Conservation (phyloP, 2,888 invertebrate genomes). For the Acleris cristana region DNA sequence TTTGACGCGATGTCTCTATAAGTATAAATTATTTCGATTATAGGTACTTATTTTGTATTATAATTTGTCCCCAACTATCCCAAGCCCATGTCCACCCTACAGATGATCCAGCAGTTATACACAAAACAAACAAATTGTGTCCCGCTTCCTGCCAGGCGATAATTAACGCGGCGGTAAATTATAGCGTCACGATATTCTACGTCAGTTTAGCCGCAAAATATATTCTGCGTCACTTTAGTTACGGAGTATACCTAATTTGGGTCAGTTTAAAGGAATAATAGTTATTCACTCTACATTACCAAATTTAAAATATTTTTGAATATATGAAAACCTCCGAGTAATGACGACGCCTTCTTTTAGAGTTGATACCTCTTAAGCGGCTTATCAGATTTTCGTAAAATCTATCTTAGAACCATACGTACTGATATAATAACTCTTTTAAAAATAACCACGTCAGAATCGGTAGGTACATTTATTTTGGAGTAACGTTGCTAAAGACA, state of each 20-base stretch:
- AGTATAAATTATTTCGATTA: too few relatives aligned
- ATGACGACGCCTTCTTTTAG: too few relatives aligned
- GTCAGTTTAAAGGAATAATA: too few relatives aligned
- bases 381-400: background rate
- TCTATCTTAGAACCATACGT: too few relatives aligned
- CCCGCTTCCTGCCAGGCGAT: conserved; percentile 52
- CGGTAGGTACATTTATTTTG: too few relatives aligned
- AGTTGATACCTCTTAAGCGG: too few relatives aligned
- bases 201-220: conserved; percentile 13
- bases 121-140: conserved; percentile 52
- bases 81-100: conserved; percentile 46
- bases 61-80: conserved; percentile 24
- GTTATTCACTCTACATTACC: conserved; percentile 23
- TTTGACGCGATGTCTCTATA: too few relatives aligned
- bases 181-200: conserved; percentile 41
- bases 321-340: too few relatives aligned
- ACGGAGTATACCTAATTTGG: background rate
- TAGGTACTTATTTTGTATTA: background rate
- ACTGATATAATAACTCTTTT: too few relatives aligned
- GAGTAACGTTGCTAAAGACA: too few relatives aligned
- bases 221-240: conserved; percentile 5
- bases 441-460: too few relatives aligned
- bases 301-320: background rate
- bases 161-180: conserved; percentile 63
- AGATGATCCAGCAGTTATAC: conserved; percentile 42